Evolutionary conservation across 2,113 vertebrate species (phyloP).

Genomic region (Genyomyrus donnyi): DNA sequence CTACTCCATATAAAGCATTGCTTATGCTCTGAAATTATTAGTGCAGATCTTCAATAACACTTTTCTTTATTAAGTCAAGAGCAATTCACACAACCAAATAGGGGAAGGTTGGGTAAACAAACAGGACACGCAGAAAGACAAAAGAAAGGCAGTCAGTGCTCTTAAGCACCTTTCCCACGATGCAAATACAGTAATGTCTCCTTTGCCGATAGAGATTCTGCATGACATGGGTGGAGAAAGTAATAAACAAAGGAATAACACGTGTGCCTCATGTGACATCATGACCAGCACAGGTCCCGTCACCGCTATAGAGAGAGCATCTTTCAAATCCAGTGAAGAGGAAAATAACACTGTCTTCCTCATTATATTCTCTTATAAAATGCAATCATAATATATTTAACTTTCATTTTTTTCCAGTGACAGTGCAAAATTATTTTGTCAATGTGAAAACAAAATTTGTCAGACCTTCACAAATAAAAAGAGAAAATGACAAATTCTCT

Average conservation of each 20-base stretch:
- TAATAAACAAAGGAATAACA: not conserved
- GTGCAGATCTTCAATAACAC: not conserved
- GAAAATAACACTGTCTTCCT: not conserved
- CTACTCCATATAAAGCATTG: not conserved
- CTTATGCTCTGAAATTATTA: not conserved
- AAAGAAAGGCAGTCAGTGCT: not conserved
- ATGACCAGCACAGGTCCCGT: not conserved
- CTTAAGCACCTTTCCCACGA: not conserved
- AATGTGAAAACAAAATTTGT: not conserved
- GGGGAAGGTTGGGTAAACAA: not conserved
- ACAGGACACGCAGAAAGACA: not conserved
- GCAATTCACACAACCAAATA: not conserved
- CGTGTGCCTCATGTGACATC: not conserved
- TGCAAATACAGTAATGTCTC: not conserved
- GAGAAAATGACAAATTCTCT: not conserved
- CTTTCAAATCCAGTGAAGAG: not conserved
- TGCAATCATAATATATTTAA: not conserved
- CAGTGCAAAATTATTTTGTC: not conserved
- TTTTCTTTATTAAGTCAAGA: not conserved
- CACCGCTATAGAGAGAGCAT: not conserved
- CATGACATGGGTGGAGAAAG: not conserved
- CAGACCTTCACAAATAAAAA: not conserved
- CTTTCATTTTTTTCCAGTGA: not conserved
- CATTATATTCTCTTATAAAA: not conserved
- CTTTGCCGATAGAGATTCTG: not conserved